Evolutionary conservation across 2,888 invertebrate species (phyloP).

Genomic region (Camptogramma bilineatum): DNA sequence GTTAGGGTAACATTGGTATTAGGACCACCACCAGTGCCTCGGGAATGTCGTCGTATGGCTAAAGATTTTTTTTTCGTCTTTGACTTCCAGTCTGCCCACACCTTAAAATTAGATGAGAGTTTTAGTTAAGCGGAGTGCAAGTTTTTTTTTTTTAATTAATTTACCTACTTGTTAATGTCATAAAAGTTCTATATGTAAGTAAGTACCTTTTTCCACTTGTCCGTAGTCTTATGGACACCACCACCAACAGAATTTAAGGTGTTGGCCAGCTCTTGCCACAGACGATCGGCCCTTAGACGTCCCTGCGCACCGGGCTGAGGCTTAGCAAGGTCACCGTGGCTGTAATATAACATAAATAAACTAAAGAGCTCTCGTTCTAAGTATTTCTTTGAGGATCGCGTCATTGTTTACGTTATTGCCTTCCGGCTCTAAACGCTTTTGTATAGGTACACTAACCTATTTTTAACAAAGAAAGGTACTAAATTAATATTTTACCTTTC

Average conservation of each 20-base stretch:
- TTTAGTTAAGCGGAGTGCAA: conserved; percentile 10
- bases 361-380: neutral
- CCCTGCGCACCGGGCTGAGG: conserved; percentile 37
- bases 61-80: conserved; percentile 3
- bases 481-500: conserved; percentile 15
- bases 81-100: conserved; percentile 22
- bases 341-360: conserved; percentile 16
- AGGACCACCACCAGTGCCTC: conserved; percentile 16
- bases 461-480: conserved; percentile 2
- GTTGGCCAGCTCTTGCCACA: conserved; percentile 31
- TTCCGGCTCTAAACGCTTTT: conserved; percentile 1
- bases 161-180: neutral
- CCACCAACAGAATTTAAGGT: conserved; percentile 33
- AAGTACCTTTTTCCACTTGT: conserved; percentile 29
- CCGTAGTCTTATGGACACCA: conserved; percentile 29
- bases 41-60: neutral
- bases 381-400: neutral
- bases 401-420: conserved; percentile 6
- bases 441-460: neutral
- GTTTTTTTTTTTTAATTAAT: conserved; percentile 1
- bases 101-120: conserved; percentile 12
- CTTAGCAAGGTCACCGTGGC: conserved; percentile 34
- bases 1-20: conserved; percentile 6
- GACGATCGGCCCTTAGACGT: conserved; percentile 26
- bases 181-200: neutral